Base-by-base conservation (phyloP, 37 sponge, comb jelly and placozoan species). In the Cladorhizidae sp. region DNA sequence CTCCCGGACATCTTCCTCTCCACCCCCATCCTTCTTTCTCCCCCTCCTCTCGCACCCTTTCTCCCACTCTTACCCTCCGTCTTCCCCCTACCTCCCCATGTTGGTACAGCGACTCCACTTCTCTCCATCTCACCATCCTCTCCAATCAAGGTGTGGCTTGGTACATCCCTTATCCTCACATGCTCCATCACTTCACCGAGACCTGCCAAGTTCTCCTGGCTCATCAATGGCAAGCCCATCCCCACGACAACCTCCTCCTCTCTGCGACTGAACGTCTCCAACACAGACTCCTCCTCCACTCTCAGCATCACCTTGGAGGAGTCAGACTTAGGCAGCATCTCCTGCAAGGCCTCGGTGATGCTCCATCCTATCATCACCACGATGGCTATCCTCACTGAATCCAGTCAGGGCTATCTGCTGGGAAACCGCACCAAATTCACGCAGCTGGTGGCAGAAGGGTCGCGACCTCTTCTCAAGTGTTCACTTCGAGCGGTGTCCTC, bases 281-380 rank as follows among this genome's bases (percentile, higher is more conserved):
- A 5, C 77, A 75, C 39, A 18, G 8, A 22, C 22, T 42, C 64
- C 42, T 39, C 33, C 77, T 33, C 77, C 63, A 62, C 63, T 26
- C 63, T 76, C 28, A 40, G 9, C 54, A 39, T 75, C 43, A 68
- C 33, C 6, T 22, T 76, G 38, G 33, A 21, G 40, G 26, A 29
- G 26, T 1, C 3, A 14, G 77, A 87, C 64, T 39, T 58, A 3
- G 83, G 83, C 3, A 39, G n/a, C 36, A 63, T 79, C 57, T 54
- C 45, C 52, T 89, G 89, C 37, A 29, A 15, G 1, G 84, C 70
- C 1, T 40, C 0, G 0, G 40, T 67, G 40, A 23, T 40, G 0
- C 52, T 67, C 20, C 75, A 74, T 40, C 17, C 29, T 1, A 67
- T 68, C 32, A 64, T 79, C 29, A 62, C 57, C 21, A 36, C 37